Base-by-base conservation (phyloP, 2,888 invertebrate genomes). In the Perizoma affinitatum region DNA sequence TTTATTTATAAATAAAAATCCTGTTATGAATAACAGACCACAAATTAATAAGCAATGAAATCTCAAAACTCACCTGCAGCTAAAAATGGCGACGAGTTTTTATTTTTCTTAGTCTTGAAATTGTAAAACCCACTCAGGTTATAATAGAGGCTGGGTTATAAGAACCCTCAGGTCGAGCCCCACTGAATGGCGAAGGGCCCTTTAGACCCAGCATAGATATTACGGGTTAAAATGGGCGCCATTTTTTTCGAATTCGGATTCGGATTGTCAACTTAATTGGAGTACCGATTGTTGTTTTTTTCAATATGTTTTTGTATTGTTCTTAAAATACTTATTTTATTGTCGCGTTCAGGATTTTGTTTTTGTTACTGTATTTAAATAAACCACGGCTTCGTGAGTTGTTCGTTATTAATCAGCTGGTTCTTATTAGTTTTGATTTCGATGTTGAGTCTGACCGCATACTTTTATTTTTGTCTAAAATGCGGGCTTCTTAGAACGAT, bases 51-150 rank as follows among this genome's bases (percentile, higher is more conserved):
- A 55, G 57, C 61, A 65, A 67, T 69, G 62, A 67, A 63, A 58
- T 10, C 57, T 9, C 7, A 10, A 61, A 64, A 54, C 59, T 53
- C 59, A 66, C 60, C 62, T 58, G 52, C 54, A 63, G 57, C 54
- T 66, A 73, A 76, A 67, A 78, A 74, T 67, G 65, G 70, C 65
- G 64, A 63, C 62, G 63, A 61, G 65, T 71, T 70, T 72, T 78
- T 75, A 73, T 73, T 75, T 78, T 76, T 74, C 74, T 72, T 65
- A 73, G 69, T 73, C 78, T 82, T 74, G 73, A 79, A 81, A 80
- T 80, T 80, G 79, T 79, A 76, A 82, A 82, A 79, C 76, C 76
- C 81, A 71, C 84, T 84, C 73, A 69, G 76, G 70, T 75, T 81
- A 86, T 85, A 86, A 85, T 84, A 83, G 83, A 80, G 73, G 68